A percentile compares a stretch with the other conserved stretches of the same genome.
Evolutionary conservation across 2,113 vertebrate genomes (phyloP).

Genomic region (Actenoides hombroni): DNA sequence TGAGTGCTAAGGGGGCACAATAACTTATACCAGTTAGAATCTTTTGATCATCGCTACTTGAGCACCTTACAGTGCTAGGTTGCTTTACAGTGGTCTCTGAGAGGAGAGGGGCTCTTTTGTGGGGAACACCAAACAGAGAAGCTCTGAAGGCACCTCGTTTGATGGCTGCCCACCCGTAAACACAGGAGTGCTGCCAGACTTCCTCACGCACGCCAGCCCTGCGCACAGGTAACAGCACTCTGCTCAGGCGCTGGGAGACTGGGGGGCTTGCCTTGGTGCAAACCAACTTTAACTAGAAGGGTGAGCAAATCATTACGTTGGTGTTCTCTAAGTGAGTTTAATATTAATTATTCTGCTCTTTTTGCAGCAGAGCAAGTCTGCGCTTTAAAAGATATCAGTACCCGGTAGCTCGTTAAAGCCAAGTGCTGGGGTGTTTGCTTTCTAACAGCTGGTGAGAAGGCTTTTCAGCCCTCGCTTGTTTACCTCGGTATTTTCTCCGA

Average conservation of each 20-base stretch:
- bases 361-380: background rate
- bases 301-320: no score
- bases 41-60: background rate
- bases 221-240: background rate
- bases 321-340: background rate
- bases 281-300: background rate
- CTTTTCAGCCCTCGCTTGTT: background rate
- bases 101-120: background rate
- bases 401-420: background rate
- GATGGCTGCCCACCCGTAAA: background rate
- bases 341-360: background rate
- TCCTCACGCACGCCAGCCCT: rapidly evolving
- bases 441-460: background rate
- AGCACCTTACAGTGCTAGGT: background rate
- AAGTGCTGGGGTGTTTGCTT: rapidly evolving
- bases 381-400: rapidly evolving
- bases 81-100: background rate
- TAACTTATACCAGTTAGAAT: background rate
- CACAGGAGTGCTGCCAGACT: background rate
- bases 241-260: no score
- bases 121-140: background rate
- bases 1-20: background rate
- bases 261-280: background rate
- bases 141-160: background rate
- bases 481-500: background rate